A percentile compares a stretch with the other conserved stretches of the same genome.
phyloP scores from a whole-genome alignment of 2,797 vertebrate species.

The Hypotaenidia okinawae region DNA sequence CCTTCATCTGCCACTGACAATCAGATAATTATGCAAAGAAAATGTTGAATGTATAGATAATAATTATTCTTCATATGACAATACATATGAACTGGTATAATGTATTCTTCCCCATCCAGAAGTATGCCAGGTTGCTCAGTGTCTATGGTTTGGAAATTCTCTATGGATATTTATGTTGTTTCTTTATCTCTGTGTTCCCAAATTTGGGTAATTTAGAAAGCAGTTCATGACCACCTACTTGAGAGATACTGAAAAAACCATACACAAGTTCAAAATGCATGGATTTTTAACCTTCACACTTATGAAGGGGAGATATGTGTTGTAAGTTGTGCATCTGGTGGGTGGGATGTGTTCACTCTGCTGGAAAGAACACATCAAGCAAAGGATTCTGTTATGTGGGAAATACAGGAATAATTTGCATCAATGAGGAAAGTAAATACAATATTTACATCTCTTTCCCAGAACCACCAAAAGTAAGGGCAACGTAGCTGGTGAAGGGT shows the following conservation, averaged over 20 bases:
- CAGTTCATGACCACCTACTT: neutral
- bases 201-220: neutral
- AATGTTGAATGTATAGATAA: neutral
- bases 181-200: neutral
- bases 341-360: neutral
- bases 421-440: neutral
- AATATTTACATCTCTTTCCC: neutral
- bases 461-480: neutral
- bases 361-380: neutral
- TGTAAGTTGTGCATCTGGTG: neutral
- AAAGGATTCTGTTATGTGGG: neutral
- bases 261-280: neutral
- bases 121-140: neutral
- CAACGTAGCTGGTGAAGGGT: too few species aligned
- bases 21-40: neutral
- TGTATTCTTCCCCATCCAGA: neutral
- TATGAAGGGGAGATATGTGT: neutral
- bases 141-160: neutral
- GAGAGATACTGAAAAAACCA: neutral
- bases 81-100: neutral
- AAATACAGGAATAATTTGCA: neutral
- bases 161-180: neutral
- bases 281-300: neutral
- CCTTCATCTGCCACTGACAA: neutral
- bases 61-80: neutral